These are phyloP conservation scores for Ochropacha duplaris DNA, from an alignment of 2,888 invertebrate species.

Conservation along the genomic window DNA sequence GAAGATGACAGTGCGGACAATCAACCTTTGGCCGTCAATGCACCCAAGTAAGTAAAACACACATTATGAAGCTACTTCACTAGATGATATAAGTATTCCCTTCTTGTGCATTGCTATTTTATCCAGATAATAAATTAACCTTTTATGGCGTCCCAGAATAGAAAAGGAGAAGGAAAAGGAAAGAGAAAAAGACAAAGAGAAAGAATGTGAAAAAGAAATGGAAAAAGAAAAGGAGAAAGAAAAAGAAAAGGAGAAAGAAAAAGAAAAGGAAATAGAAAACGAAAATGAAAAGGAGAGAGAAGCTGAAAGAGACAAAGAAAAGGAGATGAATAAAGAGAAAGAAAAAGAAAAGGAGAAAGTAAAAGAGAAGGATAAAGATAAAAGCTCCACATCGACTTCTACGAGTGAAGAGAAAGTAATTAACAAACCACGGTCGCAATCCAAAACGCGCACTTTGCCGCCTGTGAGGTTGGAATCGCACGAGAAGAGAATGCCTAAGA, in stretches of 20 bases:
- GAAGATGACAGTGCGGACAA: conserved; percentile 79
- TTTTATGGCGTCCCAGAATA: conserved; percentile 21
- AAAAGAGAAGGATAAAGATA: conserved; percentile 51
- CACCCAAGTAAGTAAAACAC: conserved; percentile 63
- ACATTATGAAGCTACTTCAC: not conserved
- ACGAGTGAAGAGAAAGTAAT: conserved; percentile 63
- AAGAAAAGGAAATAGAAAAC: conserved; percentile 37
- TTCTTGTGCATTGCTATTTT: not conserved
- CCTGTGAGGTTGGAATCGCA: conserved; percentile 55
- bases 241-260: conserved; percentile 26
- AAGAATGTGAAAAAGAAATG: conserved; percentile 28
- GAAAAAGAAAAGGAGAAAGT: conserved; percentile 43
- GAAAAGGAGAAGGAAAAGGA: conserved; percentile 38
- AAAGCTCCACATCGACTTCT: conserved; percentile 42
- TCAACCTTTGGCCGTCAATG: conserved; percentile 65
- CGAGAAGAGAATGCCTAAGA: conserved; percentile 64
- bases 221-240: conserved; percentile 29
- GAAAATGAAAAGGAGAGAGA: conserved; percentile 41
- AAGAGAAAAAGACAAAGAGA: conserved; percentile 38
- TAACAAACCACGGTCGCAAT: conserved; percentile 64
- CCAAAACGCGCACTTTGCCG: conserved; percentile 61
- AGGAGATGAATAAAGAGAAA: conserved; percentile 48
- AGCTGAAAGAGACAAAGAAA: conserved; percentile 40
- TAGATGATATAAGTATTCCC: no score
- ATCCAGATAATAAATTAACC: conserved; percentile 9